Percentiles rank a stretch among this genome's conserved stretches.
Evolutionary conservation across 2,888 invertebrate genomes (phyloP).

Genomic region (Deroplatys truncata): DNA sequence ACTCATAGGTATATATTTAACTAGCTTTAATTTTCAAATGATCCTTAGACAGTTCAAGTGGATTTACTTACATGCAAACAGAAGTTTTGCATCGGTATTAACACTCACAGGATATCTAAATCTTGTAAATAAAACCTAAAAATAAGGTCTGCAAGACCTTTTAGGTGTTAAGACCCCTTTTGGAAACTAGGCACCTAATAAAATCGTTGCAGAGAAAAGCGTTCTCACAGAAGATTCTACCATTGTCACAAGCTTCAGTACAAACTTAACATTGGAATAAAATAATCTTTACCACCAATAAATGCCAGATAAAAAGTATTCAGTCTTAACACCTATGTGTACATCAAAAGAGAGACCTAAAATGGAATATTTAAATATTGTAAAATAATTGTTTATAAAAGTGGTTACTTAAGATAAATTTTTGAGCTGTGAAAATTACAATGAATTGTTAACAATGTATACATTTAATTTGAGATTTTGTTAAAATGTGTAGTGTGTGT

Average conservation of each 20-base stretch:
- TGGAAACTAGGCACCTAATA: no score
- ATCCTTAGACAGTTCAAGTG: background rate
- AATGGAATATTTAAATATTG: background rate
- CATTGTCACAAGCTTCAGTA: no score
- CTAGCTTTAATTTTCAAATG: background rate
- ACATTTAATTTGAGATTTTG: background rate
- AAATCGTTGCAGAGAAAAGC: no score
- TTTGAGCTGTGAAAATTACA: background rate
- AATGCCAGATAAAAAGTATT: no score
- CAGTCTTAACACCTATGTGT: background rate
- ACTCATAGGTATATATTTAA: background rate
- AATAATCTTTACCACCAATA: no score
- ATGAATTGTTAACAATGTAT: background rate
- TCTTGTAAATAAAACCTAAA: no score
- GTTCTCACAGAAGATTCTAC: background rate
- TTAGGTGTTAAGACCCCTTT: no score
- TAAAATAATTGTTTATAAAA: background rate
- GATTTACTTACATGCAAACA: background rate
- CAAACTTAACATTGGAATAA: no score
- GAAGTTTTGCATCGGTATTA: no score
- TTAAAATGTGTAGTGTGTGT: background rate
- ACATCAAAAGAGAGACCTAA: background rate
- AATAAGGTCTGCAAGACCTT: no score
- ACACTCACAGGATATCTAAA: no score
- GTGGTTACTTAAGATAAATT: background rate